Evolutionary conservation across 2,113 vertebrate genomes (phyloP).

Genomic region (Marcusenius ussheri): DNA sequence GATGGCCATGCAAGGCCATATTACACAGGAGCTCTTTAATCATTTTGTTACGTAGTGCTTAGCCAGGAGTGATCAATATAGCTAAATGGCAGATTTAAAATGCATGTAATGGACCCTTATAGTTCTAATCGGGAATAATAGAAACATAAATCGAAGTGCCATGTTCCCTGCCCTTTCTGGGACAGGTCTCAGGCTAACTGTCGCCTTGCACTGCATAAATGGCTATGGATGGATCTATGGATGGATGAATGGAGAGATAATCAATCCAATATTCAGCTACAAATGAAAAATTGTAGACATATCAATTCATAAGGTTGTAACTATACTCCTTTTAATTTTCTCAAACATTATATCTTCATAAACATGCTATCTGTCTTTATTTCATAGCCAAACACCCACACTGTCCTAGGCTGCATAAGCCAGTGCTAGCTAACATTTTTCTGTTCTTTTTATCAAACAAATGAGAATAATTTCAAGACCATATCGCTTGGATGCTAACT

Average conservation of each 20-base stretch:
- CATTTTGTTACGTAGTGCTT: background rate
- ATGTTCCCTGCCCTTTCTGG: background rate
- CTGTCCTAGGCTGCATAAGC: background rate
- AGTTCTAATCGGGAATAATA: background rate
- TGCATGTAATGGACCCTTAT: background rate
- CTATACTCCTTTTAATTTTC: constrained; percentile 6
- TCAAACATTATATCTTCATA: background rate
- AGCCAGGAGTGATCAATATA: background rate
- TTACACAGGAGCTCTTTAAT: background rate
- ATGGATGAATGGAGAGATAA: background rate
- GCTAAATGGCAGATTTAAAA: background rate
- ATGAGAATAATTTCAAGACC: background rate
- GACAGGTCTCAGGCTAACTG: background rate
- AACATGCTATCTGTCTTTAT: background rate
- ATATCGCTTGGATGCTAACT: background rate
- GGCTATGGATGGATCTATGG: background rate
- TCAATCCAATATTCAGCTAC: background rate
- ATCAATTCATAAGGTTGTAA: background rate
- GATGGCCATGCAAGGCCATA: background rate
- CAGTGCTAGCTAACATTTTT: constrained; percentile 6
- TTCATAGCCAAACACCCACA: constrained; percentile 13
- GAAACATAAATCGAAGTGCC: background rate
- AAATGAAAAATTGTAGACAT: background rate
- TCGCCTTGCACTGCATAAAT: background rate
- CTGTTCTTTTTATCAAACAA: background rate